phyloP scores from a whole-genome alignment of 1,140 invertebrate genomes.

The Caenorhabditis tropicalis region DNA sequence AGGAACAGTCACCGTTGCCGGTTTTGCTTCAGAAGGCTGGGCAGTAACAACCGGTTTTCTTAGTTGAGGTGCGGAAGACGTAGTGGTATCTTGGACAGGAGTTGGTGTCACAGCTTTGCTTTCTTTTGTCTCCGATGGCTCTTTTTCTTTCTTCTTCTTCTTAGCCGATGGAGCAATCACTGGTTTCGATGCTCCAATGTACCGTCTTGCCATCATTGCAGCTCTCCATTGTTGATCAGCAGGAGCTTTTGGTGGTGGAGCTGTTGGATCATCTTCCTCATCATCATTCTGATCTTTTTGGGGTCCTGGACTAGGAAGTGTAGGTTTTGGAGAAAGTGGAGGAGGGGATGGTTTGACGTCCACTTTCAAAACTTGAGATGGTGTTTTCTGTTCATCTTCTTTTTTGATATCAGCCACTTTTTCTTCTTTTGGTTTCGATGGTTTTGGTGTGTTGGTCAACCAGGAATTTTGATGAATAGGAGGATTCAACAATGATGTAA shows the following conservation, averaged over 20 bases:
- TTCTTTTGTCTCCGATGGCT: background rate
- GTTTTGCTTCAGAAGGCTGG: background rate
- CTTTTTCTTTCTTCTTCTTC: background rate
- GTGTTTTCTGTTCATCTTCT: too few relatives aligned
- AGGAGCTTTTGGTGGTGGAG: background rate
- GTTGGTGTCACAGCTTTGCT: background rate
- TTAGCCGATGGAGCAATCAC: background rate
- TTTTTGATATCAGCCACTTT: background rate
- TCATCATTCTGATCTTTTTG: background rate
- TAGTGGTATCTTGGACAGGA: background rate
- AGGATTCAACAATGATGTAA: too few relatives aligned
- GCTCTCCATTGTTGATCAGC: conserved; percentile 13
- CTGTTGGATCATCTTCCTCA: background rate
- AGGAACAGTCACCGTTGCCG: background rate
- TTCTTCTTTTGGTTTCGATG: background rate
- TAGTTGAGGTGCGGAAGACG: background rate
- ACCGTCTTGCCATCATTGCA: conserved; percentile 22
- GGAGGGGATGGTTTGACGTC: background rate
- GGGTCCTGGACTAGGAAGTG: background rate
- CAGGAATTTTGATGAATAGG: background rate
- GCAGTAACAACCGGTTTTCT: background rate
- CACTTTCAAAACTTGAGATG: too few relatives aligned
- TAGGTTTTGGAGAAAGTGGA: background rate
- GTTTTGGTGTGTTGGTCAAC: background rate
- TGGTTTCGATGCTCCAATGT: background rate